Evolutionary conservation across 2,888 invertebrate genomes (phyloP).

Genomic region (Apodemia zela): DNA sequence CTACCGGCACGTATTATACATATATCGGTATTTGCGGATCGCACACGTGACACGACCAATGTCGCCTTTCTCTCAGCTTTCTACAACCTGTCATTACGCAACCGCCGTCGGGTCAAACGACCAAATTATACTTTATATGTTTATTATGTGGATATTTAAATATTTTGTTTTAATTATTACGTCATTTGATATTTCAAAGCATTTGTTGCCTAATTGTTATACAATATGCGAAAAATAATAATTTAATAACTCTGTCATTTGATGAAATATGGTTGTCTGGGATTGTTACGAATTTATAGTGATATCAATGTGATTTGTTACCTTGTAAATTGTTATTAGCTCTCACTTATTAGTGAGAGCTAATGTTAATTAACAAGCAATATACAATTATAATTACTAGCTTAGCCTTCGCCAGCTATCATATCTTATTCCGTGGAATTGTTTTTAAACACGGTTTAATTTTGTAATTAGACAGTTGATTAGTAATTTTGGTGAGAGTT

Average conservation of each 20-base stretch:
- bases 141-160: background rate
- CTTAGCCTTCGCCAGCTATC: too few relatives aligned
- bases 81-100: slow-evolving; percentile 43
- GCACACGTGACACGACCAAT: slow-evolving; percentile 35
- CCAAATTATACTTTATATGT: slow-evolving; percentile 13
- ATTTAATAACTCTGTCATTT: background rate
- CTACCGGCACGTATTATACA: background rate
- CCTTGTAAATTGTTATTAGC: too few relatives aligned
- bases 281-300: too few relatives aligned
- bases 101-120: slow-evolving; percentile 21
- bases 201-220: slow-evolving; percentile 1
- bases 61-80: slow-evolving; percentile 60
- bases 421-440: too few relatives aligned
- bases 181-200: background rate
- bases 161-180: background rate
- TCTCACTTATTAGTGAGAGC: too few relatives aligned
- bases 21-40: slow-evolving; percentile 42
- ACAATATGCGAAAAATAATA: background rate
- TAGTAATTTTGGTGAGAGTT: too few relatives aligned
- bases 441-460: too few relatives aligned
- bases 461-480: too few relatives aligned
- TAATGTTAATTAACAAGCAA: too few relatives aligned
- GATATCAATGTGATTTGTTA: too few relatives aligned
- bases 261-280: background rate
- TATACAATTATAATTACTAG: too few relatives aligned